These are phyloP conservation scores for Zelleria hepariella DNA, from an alignment of 2,888 invertebrate genomes.

Conservation along the genomic window DNA sequence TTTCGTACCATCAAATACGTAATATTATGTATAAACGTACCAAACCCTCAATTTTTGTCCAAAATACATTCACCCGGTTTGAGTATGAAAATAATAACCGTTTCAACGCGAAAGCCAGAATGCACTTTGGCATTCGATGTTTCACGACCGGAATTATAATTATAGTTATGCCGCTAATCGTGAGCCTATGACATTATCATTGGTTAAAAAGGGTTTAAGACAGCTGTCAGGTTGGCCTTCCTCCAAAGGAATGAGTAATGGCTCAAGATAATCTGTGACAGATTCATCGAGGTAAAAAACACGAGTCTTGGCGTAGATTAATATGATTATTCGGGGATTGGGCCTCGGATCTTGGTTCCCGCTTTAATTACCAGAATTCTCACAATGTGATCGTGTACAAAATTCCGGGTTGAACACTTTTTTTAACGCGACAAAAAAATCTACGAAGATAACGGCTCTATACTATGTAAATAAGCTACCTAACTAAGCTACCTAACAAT, in stretches of 20 bases:
- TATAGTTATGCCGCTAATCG: slow-evolving; percentile 49
- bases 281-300: slow-evolving; percentile 67
- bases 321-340: slow-evolving; percentile 63
- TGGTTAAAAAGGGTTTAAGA: slow-evolving; percentile 70
- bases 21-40: no score
- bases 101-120: no score
- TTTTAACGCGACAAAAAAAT: slow-evolving; percentile 1
- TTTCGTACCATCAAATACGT: no score
- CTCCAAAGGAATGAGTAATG: slow-evolving; percentile 63
- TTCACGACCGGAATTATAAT: no score
- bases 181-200: slow-evolving; percentile 63
- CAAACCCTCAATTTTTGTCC: no score
- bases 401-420: slow-evolving; percentile 19
- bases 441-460: neutral
- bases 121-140: no score
- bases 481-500: no score
- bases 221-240: slow-evolving; percentile 65
- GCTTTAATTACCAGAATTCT: slow-evolving; percentile 68
- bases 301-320: slow-evolving; percentile 64
- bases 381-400: slow-evolving; percentile 41
- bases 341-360: slow-evolving; percentile 51
- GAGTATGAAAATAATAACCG: no score
- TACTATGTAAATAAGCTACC: neutral
- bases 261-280: slow-evolving; percentile 66
- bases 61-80: no score